phyloP scores from a whole-genome alignment of 2,888 invertebrate species.

The Oxyteleia sp. region DNA sequence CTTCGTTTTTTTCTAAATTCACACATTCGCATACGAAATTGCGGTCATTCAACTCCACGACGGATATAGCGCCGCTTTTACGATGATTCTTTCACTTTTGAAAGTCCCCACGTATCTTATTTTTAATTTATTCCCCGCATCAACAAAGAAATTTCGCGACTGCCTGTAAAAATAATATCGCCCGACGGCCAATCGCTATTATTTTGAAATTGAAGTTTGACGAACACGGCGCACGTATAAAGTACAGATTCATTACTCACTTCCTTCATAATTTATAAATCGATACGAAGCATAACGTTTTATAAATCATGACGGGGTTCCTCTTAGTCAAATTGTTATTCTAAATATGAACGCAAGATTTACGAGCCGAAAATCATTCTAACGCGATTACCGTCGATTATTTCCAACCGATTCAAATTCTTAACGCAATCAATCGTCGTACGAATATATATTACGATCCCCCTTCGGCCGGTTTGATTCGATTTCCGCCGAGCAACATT shows the following conservation, averaged over 20 bases:
- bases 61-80: constrained; percentile 31
- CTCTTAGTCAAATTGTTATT: constrained; percentile 49
- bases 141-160: constrained; percentile 25
- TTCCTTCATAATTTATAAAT: constrained; percentile 49
- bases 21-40: constrained; percentile 44
- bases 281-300: constrained; percentile 17
- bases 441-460: no score
- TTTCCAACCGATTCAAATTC: constrained; percentile 5
- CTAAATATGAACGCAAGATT: constrained; percentile 38
- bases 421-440: constrained; percentile 4
- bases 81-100: constrained; percentile 35
- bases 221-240: constrained; percentile 35
- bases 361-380: constrained; percentile 11
- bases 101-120: constrained; percentile 38
- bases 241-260: constrained; percentile 57
- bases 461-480: no score
- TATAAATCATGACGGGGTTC: constrained; percentile 38
- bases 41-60: constrained; percentile 66
- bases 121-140: constrained; percentile 51
- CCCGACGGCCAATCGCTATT: constrained; percentile 38
- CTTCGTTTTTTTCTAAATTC: constrained; percentile 19
- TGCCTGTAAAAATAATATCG: constrained; percentile 35
- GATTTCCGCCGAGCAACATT: no score
- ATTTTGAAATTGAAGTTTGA: constrained; percentile 55
- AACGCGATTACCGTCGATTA: constrained; percentile 9